phyloP scores from a whole-genome alignment of 2,888 invertebrate species.

The Hirtodrosophila confusa region DNA sequence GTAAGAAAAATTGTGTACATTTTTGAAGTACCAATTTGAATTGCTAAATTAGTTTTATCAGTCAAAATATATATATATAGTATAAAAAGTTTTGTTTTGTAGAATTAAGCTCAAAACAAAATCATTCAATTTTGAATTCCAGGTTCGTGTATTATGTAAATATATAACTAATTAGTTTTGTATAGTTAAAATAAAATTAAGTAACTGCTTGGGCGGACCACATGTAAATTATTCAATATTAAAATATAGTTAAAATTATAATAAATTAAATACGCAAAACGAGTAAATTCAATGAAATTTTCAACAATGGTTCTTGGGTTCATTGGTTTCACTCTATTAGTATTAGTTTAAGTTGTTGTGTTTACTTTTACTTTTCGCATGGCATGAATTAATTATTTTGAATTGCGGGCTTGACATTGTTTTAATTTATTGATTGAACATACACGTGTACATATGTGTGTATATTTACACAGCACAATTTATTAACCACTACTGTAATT shows the following conservation, averaged over 20 bases:
- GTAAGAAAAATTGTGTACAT: too few relatives aligned
- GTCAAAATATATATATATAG: too few relatives aligned
- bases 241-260: too few relatives aligned
- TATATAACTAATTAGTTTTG: too few relatives aligned
- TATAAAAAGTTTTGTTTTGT: too few relatives aligned
- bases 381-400: not conserved
- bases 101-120: too few relatives aligned
- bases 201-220: too few relatives aligned
- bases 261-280: too few relatives aligned
- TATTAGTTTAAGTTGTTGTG: not conserved
- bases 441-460: not conserved
- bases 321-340: not conserved
- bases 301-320: not conserved
- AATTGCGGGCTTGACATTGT: not conserved
- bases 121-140: too few relatives aligned
- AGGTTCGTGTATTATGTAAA: too few relatives aligned
- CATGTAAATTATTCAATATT: too few relatives aligned
- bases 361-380: not conserved
- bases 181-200: too few relatives aligned
- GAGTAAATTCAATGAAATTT: not conserved
- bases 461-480: not conserved
- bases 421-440: slow-evolving; percentile 2
- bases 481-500: not conserved
- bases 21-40: not conserved
- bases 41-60: not conserved